Base-by-base conservation (phyloP, 1,140 invertebrate species). In the Tetramorium parvispinum region DNA sequence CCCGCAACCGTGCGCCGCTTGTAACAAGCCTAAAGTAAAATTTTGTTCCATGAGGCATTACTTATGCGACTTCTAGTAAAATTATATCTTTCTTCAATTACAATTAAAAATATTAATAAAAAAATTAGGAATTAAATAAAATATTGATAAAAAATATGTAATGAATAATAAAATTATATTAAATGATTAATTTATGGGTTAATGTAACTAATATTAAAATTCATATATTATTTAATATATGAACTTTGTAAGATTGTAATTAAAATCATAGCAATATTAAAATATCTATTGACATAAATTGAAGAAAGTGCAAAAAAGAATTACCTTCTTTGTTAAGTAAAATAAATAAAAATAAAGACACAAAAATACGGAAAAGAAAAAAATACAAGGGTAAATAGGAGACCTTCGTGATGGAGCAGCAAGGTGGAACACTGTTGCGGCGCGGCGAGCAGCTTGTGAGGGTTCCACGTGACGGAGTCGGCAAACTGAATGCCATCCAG, bases 391-490 rank as follows among this genome's bases (percentile, higher is more conserved):
- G 5, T 57, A 55, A 53, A 57, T 43, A 32, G 11, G 59, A 97
- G 94, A 57, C 96, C 95, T 92, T 97, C 96, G 89, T 98, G 97
- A 61, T 96, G 96, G 10, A 98, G 96, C 18, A 99, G 94, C 88
- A 99, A 97, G 0, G 97, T 98, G 1, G 98, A 98, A 93, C 98
- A 99, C 94, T 99, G 98, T 89, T 99, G 97, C 2, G 98, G 98
- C 1, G 97, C 98, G 10, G 98, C 97, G 87, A 99, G 96, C 78
- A 99, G 95, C 93, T 99, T 99, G 94, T 99, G 98, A 2, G 98
- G 98, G 94, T 99, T 99, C 98, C 98, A 99, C 11, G 98, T 98
- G 7, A 99, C 97, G 1, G 98, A 99, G 93, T 99, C 98, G 5
- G 98, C 98, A 89, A 98, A 94, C 90, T 98, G 96, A 70, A 98